Evolutionary conservation across 2,888 invertebrate genomes (phyloP), one percentile per base, ranked within the genome.

Genomic region (Drepana falcataria): DNA sequence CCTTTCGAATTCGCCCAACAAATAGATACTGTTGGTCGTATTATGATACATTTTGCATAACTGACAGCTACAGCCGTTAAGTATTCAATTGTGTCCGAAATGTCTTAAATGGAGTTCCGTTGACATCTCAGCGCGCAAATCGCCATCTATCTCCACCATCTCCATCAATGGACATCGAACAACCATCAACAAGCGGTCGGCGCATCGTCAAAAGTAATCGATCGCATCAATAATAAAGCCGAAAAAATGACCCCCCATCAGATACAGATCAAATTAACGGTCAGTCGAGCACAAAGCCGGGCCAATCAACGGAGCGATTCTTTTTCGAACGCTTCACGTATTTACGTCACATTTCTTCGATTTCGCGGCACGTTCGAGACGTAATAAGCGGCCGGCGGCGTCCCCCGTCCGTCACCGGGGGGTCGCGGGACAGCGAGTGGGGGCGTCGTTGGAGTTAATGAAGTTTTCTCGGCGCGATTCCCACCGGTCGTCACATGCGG

Each of bases 401-500:
- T 79, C 81, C 83, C 81, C 78, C 78, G 85, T 85, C 82, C 87
- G 81, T 83, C 81, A 77, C 69, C 66, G 66, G 68, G 68, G 66
- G 59, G 68, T 71, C 60, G 58, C 58, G 56, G 57, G 51, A 53
- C 51, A 48, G 48, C 49, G 69, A 67, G 63, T 69, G 69, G 63
- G 79, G 79, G 77, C 79, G 80, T 80, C 81, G 85, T 79, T 77
- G 81, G 85, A 87, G 89, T 91, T 91, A 91, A 91, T 91, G 91
- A 91, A 91, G 91, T 91, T 91, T 91, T 88, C 90, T 87, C 87
- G 79, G 80, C 81, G 81, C 89, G 90, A 91, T 86, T 91, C 91
- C 91, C 91, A 86, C 90, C 85, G 91, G 91, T 91, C 91, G 89
- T 88, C 89, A 90, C 87, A 89, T 89, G 87, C 82, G 85, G 87